These are phyloP conservation scores for Xylota segnis DNA, from an alignment of 2,888 invertebrate genomes.

Conservation along the genomic window DNA sequence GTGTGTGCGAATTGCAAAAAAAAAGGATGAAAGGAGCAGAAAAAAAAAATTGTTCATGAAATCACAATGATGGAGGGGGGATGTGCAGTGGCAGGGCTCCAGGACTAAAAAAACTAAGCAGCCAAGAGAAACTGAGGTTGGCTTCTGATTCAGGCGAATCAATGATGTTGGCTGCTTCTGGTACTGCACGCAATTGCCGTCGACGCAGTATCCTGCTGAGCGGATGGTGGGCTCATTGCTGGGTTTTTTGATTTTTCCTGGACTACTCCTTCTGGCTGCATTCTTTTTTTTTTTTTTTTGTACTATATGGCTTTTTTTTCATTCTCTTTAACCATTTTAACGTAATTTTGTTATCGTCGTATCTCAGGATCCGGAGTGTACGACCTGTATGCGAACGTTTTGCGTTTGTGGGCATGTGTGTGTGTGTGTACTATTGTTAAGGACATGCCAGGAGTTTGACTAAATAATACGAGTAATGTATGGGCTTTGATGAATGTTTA, in stretches of 20 bases:
- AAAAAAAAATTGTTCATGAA: constrained; percentile 45
- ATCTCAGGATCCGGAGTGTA: constrained; percentile 55
- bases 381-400: constrained; percentile 4
- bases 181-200: constrained; percentile 56
- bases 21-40: constrained; percentile 20
- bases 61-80: constrained; percentile 46
- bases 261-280: constrained; percentile 45
- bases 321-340: constrained; percentile 51
- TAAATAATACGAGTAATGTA: constrained; percentile 31
- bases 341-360: constrained; percentile 68
- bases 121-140: constrained; percentile 10
- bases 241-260: constrained; percentile 53
- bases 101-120: constrained; percentile 23
- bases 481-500: background rate
- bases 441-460: constrained; percentile 36
- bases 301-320: constrained; percentile 10
- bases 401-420: background rate
- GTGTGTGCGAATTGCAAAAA: constrained; percentile 51
- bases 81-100: constrained; percentile 13
- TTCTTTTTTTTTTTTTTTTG: background rate
- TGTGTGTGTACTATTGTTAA: constrained; percentile 52
- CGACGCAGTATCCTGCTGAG: constrained; percentile 35
- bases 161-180: constrained; percentile 57
- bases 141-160: constrained; percentile 59
- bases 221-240: constrained; percentile 46